Conservation (phyloP, 2,888 invertebrate species). For the Phragmatobia fuliginosa region DNA sequence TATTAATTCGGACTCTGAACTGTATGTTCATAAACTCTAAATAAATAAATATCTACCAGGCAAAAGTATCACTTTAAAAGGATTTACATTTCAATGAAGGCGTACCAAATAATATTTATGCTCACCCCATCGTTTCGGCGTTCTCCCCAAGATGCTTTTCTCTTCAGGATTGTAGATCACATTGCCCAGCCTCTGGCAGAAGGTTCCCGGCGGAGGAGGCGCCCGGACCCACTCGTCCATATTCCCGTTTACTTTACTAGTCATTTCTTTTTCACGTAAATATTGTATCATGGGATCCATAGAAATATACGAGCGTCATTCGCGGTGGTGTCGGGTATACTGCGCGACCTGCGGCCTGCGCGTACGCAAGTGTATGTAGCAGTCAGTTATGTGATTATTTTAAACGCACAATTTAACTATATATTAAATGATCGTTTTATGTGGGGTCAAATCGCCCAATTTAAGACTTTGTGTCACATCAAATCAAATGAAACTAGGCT, state of each 20-base stretch:
- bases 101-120: conserved; percentile 20
- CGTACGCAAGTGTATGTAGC: conserved; percentile 53
- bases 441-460: background rate
- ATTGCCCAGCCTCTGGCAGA: conserved; percentile 61
- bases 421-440: background rate
- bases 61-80: background rate
- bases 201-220: conserved; percentile 65
- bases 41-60: background rate
- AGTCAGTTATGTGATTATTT: conserved; percentile 11
- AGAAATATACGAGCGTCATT: conserved; percentile 49
- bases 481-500: no score
- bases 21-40: background rate
- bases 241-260: conserved; percentile 68
- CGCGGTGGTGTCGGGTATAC: conserved; percentile 52
- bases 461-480: background rate
- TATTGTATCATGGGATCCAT: background rate
- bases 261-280: conserved; percentile 52
- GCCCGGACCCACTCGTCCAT: conserved; percentile 76
- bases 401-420: background rate
- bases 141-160: conserved; percentile 76
- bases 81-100: background rate
- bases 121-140: conserved; percentile 82
- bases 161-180: conserved; percentile 76
- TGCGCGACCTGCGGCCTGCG: conserved; percentile 58
- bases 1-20: background rate